These are phyloP conservation scores for Epinotia nisella DNA, from an alignment of 2,888 invertebrate species.

Conservation along the genomic window DNA sequence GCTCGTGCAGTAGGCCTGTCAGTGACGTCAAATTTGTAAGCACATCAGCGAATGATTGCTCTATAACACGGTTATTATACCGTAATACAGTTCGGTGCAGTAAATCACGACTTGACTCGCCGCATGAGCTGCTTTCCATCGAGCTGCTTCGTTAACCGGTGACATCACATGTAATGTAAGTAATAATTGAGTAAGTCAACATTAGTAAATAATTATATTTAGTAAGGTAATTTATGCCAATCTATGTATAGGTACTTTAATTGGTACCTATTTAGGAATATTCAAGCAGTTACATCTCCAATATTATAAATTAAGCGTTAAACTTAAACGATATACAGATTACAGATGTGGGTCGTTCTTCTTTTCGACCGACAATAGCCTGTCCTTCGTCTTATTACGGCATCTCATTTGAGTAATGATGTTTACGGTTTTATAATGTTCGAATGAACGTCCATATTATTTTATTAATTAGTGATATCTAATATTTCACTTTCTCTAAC, in stretches of 20 bases:
- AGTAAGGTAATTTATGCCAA: constrained; percentile 17
- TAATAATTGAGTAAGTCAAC: neutral
- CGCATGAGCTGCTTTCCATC: constrained; percentile 43
- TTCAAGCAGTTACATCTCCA: neutral
- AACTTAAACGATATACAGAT: neutral
- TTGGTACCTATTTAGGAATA: constrained; percentile 8
- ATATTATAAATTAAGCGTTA: constrained; percentile 4
- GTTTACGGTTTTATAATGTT: too few relatives aligned
- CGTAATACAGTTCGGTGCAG: constrained; percentile 64
- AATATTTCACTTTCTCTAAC: too few relatives aligned
- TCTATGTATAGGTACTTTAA: constrained; percentile 10
- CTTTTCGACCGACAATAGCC: too few relatives aligned
- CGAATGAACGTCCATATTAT: too few relatives aligned
- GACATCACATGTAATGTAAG: constrained; percentile 9
- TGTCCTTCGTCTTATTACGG: too few relatives aligned
- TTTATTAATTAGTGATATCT: too few relatives aligned
- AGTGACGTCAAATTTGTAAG: constrained; percentile 35
- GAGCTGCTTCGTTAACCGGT: constrained; percentile 7
- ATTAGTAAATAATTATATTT: neutral
- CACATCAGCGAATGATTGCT: constrained; percentile 34
- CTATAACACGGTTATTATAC: constrained; percentile 49
- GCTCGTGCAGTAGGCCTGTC: constrained; percentile 43
- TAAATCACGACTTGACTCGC: constrained; percentile 72
- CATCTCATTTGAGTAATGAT: too few relatives aligned
- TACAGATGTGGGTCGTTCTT: too few relatives aligned